Percentiles rank a stretch among this genome's conserved stretches.
These are phyloP conservation scores for Andrena chrysosceles DNA, from an alignment of 2,888 invertebrate species.

Conservation along the genomic window DNA sequence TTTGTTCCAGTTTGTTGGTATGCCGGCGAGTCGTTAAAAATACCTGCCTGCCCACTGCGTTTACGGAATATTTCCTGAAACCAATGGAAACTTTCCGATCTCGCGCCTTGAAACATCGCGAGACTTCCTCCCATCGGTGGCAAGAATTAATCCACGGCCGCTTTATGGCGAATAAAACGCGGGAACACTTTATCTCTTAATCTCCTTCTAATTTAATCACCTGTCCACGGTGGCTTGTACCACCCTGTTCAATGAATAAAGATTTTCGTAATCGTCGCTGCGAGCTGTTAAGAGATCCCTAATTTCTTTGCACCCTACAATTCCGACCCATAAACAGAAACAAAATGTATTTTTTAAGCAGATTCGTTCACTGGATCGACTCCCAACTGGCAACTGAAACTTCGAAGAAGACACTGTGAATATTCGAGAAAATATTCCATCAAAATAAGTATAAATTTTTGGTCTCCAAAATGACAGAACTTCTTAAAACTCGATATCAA, in stretches of 20 bases:
- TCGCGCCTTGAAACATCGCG: conserved; percentile 53
- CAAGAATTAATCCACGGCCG: conserved; percentile 59
- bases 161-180: conserved; percentile 66
- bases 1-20: conserved; percentile 9
- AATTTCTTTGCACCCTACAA: background rate
- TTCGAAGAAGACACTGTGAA: no score
- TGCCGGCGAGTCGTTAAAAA: conserved; percentile 10
- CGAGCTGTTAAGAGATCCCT: conserved; percentile 5
- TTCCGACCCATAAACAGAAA: background rate
- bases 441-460: no score
- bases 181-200: conserved; percentile 66
- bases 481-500: no score
- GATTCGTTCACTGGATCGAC: background rate
- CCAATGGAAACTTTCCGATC: conserved; percentile 49
- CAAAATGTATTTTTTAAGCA: background rate
- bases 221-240: conserved; percentile 53
- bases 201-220: conserved; percentile 65
- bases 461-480: no score
- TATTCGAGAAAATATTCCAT: no score
- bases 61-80: conserved; percentile 40
- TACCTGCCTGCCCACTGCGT: conserved; percentile 16
- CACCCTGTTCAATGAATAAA: conserved; percentile 33
- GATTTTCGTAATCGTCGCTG: conserved; percentile 23
- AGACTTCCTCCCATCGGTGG: conserved; percentile 49
- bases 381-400: no score